Percentiles rank a stretch among this genome's conserved stretches.
Conservation (phyloP, 2,797 vertebrate genomes). For the Melanotaenia nigrans region DNA sequence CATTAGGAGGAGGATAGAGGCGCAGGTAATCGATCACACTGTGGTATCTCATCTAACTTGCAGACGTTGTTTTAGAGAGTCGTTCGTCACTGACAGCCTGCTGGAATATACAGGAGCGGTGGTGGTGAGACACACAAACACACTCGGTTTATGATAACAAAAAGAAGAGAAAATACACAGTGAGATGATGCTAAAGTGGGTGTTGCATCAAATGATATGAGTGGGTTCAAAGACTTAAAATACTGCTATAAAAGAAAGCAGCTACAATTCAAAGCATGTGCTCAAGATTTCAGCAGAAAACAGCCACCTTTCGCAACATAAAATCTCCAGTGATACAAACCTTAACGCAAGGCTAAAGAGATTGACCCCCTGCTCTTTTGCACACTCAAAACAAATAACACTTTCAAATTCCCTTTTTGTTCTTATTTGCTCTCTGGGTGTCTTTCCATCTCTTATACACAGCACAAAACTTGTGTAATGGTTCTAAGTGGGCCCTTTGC, state of each 20-base stretch:
- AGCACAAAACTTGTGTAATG: conserved; percentile 66
- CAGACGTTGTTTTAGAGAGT: conserved; percentile 60
- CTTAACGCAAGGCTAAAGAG: conserved; percentile 15
- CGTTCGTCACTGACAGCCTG: conserved; percentile 59
- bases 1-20: conserved; percentile 29
- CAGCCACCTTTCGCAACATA: not conserved
- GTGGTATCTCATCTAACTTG: conserved; percentile 68
- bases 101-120: conserved; percentile 36
- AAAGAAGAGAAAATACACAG: conserved; percentile 34
- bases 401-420: not conserved
- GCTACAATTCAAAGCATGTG: not conserved
- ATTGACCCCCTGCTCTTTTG: not conserved
- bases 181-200: conserved; percentile 37
- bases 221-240: conserved; percentile 14
- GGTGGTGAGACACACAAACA: conserved; percentile 23
- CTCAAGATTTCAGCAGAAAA: not conserved
- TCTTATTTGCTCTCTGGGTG: not conserved
- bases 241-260: not conserved
- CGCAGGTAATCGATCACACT: conserved; percentile 58
- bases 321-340: not conserved
- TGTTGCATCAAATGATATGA: not conserved
- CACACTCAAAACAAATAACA: conserved; percentile 38
- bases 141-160: conserved; percentile 21
- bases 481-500: conserved; percentile 70
- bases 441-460: conserved; percentile 20